Base-by-base conservation (phyloP, 64 coral and sea anemone genomes). In the Catalaphyllia jardinei region DNA sequence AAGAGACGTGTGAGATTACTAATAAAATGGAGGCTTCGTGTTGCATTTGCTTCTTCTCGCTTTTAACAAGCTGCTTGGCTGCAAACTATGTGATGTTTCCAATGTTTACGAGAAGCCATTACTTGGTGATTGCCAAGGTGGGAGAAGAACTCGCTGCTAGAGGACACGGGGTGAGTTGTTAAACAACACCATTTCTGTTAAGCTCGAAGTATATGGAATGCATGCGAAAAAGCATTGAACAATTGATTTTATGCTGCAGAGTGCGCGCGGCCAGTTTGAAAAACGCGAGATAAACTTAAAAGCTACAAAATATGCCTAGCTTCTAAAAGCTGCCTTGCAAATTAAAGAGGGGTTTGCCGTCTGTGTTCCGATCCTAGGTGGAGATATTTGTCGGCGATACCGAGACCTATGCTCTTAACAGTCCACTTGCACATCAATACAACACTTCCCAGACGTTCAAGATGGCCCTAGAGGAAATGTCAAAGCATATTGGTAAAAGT, bases 381-480 rank as follows among this genome's bases (percentile, higher is more conserved):
- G 1, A 55, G 49, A 14, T 79, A 14, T 29, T 79, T 46, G 76
- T 79, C 13, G 76, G 51, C 9, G 76, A 79, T 29, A 55, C 49
- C 12, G 76, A 79, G 25, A 79, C 49, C 9, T 57, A 28, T 28
- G 51, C 76, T 1, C 49, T 27, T 13, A 79, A 79, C 0, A 16
- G 4, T 16, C 76, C 46, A 1, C 7, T 10, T 25, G 76, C 8
- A 29, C 46, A 24, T 28, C 2, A 5, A 5, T 75, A 20, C 19
- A 75, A 75, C 31, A 75, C 73, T 39, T 75, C 73, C 3, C 31
- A 75, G 17, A 12, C 22, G 11, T 79, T 79, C 76, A 79, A 79
- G 76, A 28, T 13, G 14, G 73, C 33, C 0, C 31, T 72, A 13
- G 2, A 57, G 3, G 6, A 57, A 57, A 57, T 16, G 0, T 28